Evolutionary conservation across 2,113 vertebrate species (phyloP).

Genomic region (Corydoras maculifer): DNA sequence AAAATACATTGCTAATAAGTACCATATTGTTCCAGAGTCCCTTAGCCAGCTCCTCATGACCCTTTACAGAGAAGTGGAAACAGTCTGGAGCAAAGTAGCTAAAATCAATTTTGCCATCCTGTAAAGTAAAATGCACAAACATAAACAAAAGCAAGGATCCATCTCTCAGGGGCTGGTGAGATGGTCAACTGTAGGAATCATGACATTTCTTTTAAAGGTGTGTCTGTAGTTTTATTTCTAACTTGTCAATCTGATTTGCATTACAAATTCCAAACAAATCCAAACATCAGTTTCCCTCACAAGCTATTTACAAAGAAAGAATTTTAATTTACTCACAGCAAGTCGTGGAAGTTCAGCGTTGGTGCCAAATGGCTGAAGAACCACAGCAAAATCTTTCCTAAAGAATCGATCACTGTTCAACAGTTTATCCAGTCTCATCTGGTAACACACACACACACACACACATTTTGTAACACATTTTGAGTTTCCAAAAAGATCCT

Average conservation of each 20-base stretch:
- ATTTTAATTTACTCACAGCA: conserved; percentile 36
- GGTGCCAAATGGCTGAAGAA: conserved; percentile 56
- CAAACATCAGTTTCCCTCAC: background rate
- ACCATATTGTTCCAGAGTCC: conserved; percentile 63
- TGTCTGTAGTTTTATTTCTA: no score
- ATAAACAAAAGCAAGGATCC: no score
- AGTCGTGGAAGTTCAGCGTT: conserved; percentile 28
- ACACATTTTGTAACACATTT: background rate
- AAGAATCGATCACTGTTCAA: conserved; percentile 48
- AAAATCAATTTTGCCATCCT: conserved; percentile 49
- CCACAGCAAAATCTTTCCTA: conserved; percentile 56
- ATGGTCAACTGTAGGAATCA: no score
- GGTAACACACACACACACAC: conserved; percentile 11
- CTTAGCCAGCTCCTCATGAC: conserved; percentile 57
- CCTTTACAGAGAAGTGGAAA: conserved; percentile 59
- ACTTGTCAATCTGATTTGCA: no score
- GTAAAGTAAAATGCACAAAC: background rate
- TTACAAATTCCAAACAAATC: background rate
- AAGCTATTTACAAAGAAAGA: background rate
- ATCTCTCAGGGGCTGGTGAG: no score
- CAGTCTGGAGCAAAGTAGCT: conserved; percentile 56
- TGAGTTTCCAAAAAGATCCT: background rate
- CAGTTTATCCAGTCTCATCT: conserved; percentile 50
- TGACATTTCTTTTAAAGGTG: no score
- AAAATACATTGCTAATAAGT: background rate